Base-by-base conservation (phyloP, 2,888 invertebrate genomes). In the Drosophila neotestacea region DNA sequence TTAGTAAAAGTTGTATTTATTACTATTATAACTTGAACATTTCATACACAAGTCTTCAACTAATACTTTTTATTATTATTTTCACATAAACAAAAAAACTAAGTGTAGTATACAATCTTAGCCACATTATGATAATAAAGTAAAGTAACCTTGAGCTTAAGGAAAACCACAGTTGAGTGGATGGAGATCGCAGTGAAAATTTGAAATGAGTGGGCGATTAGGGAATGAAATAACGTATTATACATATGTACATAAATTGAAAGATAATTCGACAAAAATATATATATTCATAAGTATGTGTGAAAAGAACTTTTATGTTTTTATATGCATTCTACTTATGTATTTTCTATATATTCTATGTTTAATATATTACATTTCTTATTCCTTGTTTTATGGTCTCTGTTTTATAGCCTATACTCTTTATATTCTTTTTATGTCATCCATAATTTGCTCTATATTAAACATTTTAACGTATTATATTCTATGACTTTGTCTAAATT, bases 141-240 rank as follows among this genome's bases (percentile, higher is more conserved):
- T n/a, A 0, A 2, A 7, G 32, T 32, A 9, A 6, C 28, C 11
- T 13, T 39, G 27, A 6, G 16, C 11, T 30, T 44, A 5, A n/a
- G 44, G 34, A 36, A 58, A 58, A 27, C 36, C 36, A 7, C 28
- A 39, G 16, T 11, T 10, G 42, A 34, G 11, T 22, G 22, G 22
- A 22, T 22, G 28, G 6, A 39, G 6, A 28, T 10, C 6, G n/a
- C 30, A 32, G n/a, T 9, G 16, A 16, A 41, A 44, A 11, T 44
- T 44, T 10, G 10, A 28, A 58, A 39, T 58, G 38, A 13, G 58
- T 48, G 48, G 48, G 41, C 27, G 59, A 59, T 59, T 47, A 47
- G 28, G 7, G 7, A 22, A n/a, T 32, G 6, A n/a, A 22, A 28
- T 28, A 30, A 22, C 1, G 22, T 22, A 22, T 22, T 22, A 22